Evolutionary conservation across 2,113 vertebrate species (phyloP), one percentile per base, ranked within the genome.

Genomic region (Scomber japonicus): DNA sequence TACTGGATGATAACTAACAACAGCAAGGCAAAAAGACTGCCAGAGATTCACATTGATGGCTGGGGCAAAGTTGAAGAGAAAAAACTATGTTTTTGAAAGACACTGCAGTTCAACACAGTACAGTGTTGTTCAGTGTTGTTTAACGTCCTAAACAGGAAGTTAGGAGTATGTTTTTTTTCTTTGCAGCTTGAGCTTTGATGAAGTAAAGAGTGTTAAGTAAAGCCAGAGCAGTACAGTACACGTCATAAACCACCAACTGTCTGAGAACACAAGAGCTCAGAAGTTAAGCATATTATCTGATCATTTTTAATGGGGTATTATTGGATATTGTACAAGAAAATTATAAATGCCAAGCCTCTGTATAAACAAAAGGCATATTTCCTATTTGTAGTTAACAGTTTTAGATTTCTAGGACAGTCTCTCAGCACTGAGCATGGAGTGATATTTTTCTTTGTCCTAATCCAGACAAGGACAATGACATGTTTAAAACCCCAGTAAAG

Each of bases 111-210:
- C 2, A 40, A 9, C 7, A 56, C 11, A 24, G 13, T 15, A 10
- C 21, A 11, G 16, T 17, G 16, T 16, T 50, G 4, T 40, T 40
- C 35, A 40, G 35, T 40, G 35, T 40, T 13, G 19, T 48, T 68
- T 19, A 2, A 48, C n/a, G 27, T 51, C 9, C 5, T 59, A 12
- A 71, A 45, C 62, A 51, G n/a, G 5, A 60, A 24, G 19, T 48
- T 15, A 56, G 5, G 17, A 1, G 1, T 14, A 17, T 5, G 31
- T n/a, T 2, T 66, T 11, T 9, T 6, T 17, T 1, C 0, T 10
- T 2, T 46, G 2, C n/a, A 17, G 13, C 21, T 75, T 40, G 35
- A 40, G 35, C 35, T 27, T 27, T 27, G 24, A 27, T 27, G 24
- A 27, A 27, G 24, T 3, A 27, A 27, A 27, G 24, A 27, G 24